Evolutionary conservation across 2,113 vertebrate species (phyloP).

Genomic region (Trichomycterus rosablanca): DNA sequence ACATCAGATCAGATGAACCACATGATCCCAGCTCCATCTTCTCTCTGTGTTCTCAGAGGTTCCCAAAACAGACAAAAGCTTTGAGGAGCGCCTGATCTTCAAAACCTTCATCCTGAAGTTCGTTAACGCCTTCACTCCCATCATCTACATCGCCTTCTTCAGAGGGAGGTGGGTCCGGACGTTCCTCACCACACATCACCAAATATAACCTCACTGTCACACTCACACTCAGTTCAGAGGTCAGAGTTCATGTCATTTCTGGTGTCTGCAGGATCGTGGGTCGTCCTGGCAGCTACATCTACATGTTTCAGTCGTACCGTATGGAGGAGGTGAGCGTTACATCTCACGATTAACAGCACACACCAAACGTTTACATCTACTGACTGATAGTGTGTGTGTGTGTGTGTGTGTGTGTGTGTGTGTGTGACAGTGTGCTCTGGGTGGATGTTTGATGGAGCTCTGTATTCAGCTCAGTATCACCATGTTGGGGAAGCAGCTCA

Average conservation of each 20-base stretch:
- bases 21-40: too few species aligned
- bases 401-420: neutral
- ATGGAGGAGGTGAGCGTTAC: constrained; percentile 85
- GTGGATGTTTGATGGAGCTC: constrained; percentile 93
- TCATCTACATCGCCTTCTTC: constrained; percentile 98
- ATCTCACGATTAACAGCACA: too few species aligned
- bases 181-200: too few species aligned
- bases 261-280: constrained; percentile 77
- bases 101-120: constrained; percentile 98
- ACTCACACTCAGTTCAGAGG: too few species aligned
- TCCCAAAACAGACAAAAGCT: constrained; percentile 96
- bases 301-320: constrained; percentile 91
- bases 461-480: constrained; percentile 97
- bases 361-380: too few species aligned
- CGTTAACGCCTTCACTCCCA: constrained; percentile 93
- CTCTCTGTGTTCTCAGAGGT: constrained; percentile 72
- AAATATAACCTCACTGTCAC: too few species aligned
- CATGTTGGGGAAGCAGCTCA: constrained; percentile 95
- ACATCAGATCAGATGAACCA: too few species aligned
- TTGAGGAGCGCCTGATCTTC: constrained; percentile 92
- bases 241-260: neutral
- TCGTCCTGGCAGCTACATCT: constrained; percentile 87
- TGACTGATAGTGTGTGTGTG: neutral
- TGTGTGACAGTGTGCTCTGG: constrained; percentile 79
- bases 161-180: constrained; percentile 91